Conservation (phyloP, 2,888 invertebrate genomes). For the Atrina japonica region DNA sequence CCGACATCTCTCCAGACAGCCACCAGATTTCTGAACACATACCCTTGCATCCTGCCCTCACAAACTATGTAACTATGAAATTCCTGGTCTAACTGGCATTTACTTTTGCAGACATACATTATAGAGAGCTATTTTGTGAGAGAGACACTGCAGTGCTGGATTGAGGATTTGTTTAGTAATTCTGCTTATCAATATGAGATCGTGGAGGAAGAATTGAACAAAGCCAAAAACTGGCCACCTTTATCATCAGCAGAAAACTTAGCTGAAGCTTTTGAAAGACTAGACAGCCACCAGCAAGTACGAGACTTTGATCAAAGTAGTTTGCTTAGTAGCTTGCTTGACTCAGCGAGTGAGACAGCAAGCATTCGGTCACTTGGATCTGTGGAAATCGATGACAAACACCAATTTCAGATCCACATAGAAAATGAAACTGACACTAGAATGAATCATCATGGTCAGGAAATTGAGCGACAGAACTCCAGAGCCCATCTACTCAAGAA, state of each 20-base stretch:
- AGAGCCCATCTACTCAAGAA: too few relatives aligned
- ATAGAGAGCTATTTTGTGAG: constrained; percentile 64
- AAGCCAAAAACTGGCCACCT: constrained; percentile 70
- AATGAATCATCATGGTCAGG: too few relatives aligned
- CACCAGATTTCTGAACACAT: too few relatives aligned
- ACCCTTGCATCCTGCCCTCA: too few relatives aligned
- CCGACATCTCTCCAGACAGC: too few relatives aligned
- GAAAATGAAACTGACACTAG: too few relatives aligned
- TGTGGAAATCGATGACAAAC: constrained; percentile 3
- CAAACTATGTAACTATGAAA: too few relatives aligned
- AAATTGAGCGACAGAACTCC: too few relatives aligned
- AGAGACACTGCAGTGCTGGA: constrained; percentile 47
- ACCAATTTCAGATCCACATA: too few relatives aligned
- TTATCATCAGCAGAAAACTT: constrained; percentile 44
- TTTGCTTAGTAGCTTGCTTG: constrained; percentile 33
- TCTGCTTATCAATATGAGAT: constrained; percentile 50
- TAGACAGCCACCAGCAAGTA: constrained; percentile 54
- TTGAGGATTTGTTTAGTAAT: constrained; percentile 23
- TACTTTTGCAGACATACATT: constrained; percentile 52
- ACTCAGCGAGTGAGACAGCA: constrained; percentile 37
- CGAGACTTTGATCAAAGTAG: constrained; percentile 37
- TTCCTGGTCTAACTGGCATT: too few relatives aligned
- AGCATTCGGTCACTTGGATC: constrained; percentile 23
- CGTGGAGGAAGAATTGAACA: constrained; percentile 65
- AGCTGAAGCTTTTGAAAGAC: constrained; percentile 49